A percentile compares a stretch with the other conserved stretches of the same genome.
Evolutionary conservation across 2,888 invertebrate genomes (phyloP).

Genomic region (Cheilosia urbana): DNA sequence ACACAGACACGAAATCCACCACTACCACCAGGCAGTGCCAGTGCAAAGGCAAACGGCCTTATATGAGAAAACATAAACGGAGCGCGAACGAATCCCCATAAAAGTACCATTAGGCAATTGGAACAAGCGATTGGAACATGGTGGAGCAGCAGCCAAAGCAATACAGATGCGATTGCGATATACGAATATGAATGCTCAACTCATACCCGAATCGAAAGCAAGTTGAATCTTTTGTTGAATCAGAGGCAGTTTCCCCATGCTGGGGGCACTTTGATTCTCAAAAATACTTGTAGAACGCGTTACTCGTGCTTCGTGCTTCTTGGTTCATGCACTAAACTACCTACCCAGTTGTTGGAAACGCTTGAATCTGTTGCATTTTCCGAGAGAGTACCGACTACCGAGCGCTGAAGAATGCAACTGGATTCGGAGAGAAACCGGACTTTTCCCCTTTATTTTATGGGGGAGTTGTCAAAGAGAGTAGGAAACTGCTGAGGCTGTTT

Average conservation of each 20-base stretch:
- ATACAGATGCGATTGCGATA: not conserved
- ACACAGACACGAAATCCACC: slow-evolving; percentile 62
- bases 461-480: not conserved
- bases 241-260: slow-evolving; percentile 26
- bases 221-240: slow-evolving; percentile 29
- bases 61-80: slow-evolving; percentile 58
- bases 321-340: no score
- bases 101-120: slow-evolving; percentile 59
- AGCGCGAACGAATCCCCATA: slow-evolving; percentile 46
- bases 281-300: slow-evolving; percentile 57
- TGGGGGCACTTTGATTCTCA: slow-evolving; percentile 5
- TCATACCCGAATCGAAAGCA: slow-evolving; percentile 1
- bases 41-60: slow-evolving; percentile 19
- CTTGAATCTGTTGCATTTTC: slow-evolving; percentile 70
- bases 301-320: slow-evolving; percentile 13
- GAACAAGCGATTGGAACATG: slow-evolving; percentile 62
- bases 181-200: not conserved
- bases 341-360: slow-evolving; percentile 9
- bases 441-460: slow-evolving; percentile 37
- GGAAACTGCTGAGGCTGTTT: not conserved
- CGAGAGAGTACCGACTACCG: not conserved
- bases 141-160: slow-evolving; percentile 35
- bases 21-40: not conserved
- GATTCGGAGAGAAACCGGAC: slow-evolving; percentile 29
- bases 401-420: not conserved